Evolutionary conservation across 2,797 vertebrate genomes (phyloP), one percentile per base, ranked within the genome.

Genomic region (Luscinia megarhynchos): DNA sequence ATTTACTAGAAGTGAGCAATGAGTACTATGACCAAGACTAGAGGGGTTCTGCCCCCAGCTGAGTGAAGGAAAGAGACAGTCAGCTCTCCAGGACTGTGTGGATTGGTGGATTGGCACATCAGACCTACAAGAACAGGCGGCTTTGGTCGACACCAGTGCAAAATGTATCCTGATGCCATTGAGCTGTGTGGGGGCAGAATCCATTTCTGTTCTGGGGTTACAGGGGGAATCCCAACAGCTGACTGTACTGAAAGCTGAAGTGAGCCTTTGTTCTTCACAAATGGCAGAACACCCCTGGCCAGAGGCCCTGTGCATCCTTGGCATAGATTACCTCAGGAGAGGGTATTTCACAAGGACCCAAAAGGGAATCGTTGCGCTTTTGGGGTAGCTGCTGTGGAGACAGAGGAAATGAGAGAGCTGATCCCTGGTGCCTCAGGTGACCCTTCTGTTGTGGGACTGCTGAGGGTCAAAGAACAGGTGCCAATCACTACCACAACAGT

Each of bases 401-500:
- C 26, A 55, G n/a, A 45, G 18, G 51, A 32, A 32, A 32, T 55
- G 6, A 38, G n/a, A 55, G 17, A 55, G 6, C 13, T 46, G n/a
- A 13, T 40, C 23, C 14, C 14, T 51, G 24, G 17, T 46, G 21
- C 34, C 34, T 38, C 41, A 46, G 29, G 9, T 9, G 6, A 46
- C 7, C 5, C 11, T 38, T 51, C 26, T 27, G 24, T 26, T 50
- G 26, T 51, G 34, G 29, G 41, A 57, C 41, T 66, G 18, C 22
- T 57, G 27, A 48, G n/a, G 34, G 18, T 38, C 11, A 11, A 57
- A 57, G 76, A 57, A 22, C 48, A 57, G 41, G 41, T 32, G 17
- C 14, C 1, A 0, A 23, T n/a, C 0, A 0, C 34, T 27, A 9
- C 29, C 23, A 18, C 34, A 67, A 16, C 14, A 79, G 51, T 9